phyloP scores from a whole-genome alignment of 2,888 invertebrate genomes.

The Leucophora obtusa region DNA sequence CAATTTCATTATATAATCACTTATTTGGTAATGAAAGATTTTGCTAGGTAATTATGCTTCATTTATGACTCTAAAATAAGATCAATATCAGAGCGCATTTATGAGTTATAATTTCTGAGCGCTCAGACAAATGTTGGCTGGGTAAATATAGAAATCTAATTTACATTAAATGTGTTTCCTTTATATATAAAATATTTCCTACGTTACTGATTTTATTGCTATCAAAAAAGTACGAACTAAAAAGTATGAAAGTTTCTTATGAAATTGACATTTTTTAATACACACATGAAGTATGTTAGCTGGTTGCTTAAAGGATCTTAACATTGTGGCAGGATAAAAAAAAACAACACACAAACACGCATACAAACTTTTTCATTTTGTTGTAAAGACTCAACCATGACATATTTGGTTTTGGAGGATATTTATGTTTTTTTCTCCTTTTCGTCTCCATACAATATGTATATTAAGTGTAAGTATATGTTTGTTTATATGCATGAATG shows the following conservation, averaged over 20 bases:
- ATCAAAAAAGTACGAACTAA: neutral
- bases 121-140: no score
- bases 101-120: no score
- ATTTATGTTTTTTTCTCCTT: neutral
- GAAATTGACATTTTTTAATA: constrained; percentile 33
- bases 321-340: constrained; percentile 20
- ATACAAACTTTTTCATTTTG: constrained; percentile 27
- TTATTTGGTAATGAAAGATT: no score
- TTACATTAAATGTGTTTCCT: no score
- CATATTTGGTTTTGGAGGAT: constrained; percentile 22
- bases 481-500: neutral
- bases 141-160: no score
- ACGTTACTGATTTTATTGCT: neutral
- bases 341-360: neutral
- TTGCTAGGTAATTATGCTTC: no score
- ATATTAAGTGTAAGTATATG: neutral
- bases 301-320: constrained; percentile 31
- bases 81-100: no score
- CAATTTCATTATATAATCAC: no score
- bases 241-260: constrained; percentile 20
- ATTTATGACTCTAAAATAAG: no score
- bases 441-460: constrained; percentile 1
- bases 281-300: constrained; percentile 24
- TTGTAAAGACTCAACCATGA: constrained; percentile 20
- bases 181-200: neutral